Evolutionary conservation across 2,113 vertebrate genomes (phyloP), one percentile per base, ranked within the genome.

Genomic region (Hippocampus zosterae): DNA sequence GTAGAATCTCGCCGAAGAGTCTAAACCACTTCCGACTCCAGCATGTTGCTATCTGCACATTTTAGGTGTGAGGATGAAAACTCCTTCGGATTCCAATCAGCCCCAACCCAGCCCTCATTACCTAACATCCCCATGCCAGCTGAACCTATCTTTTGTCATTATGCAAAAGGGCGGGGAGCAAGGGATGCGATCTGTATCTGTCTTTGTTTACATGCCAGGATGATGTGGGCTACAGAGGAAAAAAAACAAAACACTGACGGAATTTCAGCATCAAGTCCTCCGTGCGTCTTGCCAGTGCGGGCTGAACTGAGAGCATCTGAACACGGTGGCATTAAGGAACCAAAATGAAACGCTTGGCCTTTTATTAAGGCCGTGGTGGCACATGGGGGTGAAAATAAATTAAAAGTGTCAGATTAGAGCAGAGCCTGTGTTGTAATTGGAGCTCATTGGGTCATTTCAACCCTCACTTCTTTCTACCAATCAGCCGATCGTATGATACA

Each of bases 391-490:
- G 57, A 13, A 15, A 16, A 42, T 65, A 15, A 16, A 48, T 64
- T 48, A 65, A 68, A 62, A 72, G 33, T 50, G 56, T 40, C 7
- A 23, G 40, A 60, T 29, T 46, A 52, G 21, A 0, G 21, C 8
- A 21, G 63, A 0, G 29, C 50, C 60, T 1, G 29, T 50, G 50
- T 67, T 50, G 10, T 68, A 59, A 77, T 75, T 76, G 18, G 69
- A 78, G 50, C 46, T 15, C 60, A 84, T 40, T 46, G 19, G 64
- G 72, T 80, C 71, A 74, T 70, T 70, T 78, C 72, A 80, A 0
- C n/a, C 48, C 44, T 75, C 55, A 64, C 74, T 67, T 76, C 81
- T 40, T 44, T 44, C 12, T 11, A 69, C 70, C 75, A 41, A 25
- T 25, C 23, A 6, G n/a, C 21, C 7, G 5, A 13, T 1, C 11